Evolutionary conservation across 2,113 vertebrate genomes (phyloP).

Genomic region (Enhydra lutris): DNA sequence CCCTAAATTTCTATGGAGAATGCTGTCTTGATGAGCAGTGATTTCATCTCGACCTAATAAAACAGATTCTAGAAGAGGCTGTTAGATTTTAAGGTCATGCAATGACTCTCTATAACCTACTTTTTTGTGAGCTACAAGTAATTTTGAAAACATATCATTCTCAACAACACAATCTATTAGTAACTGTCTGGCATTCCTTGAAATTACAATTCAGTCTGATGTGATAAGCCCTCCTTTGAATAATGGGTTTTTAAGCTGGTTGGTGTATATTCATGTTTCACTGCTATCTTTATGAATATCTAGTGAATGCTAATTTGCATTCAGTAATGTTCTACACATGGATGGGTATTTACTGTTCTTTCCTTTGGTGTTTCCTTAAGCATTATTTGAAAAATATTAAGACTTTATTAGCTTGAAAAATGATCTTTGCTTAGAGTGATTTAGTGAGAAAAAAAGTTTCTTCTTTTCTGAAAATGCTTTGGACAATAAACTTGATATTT

Average conservation of each 20-base stretch:
- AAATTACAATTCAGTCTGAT: background rate
- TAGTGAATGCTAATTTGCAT: background rate
- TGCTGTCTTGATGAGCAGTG: background rate
- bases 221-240: background rate
- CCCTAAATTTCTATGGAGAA: background rate
- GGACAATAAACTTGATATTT: slow-evolving; percentile 33
- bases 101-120: background rate
- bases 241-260: background rate
- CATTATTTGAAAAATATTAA: slow-evolving; percentile 39
- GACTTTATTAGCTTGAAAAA: slow-evolving; percentile 53
- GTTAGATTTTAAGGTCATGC: background rate
- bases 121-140: background rate
- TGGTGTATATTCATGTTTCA: background rate
- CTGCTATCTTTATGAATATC: background rate
- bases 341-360: background rate
- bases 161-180: background rate
- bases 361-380: background rate
- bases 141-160: background rate
- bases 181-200: background rate
- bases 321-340: background rate
- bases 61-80: background rate
- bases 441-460: slow-evolving; percentile 12
- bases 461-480: slow-evolving; percentile 35
- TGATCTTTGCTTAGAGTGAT: background rate
- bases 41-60: background rate